Conservation (phyloP, 2,888 invertebrate species). For the Sarcophaga variegata region DNA sequence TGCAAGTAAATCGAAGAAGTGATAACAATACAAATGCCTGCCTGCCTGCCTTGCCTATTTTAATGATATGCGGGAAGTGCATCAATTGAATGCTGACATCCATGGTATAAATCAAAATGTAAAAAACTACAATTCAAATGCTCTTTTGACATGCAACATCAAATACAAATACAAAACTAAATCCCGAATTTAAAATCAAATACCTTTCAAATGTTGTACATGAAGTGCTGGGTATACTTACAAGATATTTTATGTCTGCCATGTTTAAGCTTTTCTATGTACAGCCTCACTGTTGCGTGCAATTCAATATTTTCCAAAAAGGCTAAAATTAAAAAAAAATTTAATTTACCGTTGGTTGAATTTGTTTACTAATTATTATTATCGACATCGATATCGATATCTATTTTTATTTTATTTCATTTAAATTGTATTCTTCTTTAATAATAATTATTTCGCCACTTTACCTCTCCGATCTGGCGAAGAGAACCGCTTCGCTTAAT, state of each 20-base stretch:
- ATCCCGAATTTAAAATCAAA: neutral
- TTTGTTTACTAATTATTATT: neutral
- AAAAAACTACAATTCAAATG: conserved; percentile 5
- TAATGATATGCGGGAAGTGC: conserved; percentile 46
- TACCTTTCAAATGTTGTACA: neutral
- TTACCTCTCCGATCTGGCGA: neutral
- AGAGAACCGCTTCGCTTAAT: conserved; percentile 47
- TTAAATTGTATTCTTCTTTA: neutral
- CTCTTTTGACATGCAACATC: neutral
- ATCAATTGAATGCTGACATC: conserved; percentile 10
- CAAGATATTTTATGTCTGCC: conserved; percentile 72
- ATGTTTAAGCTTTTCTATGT: conserved; percentile 49
- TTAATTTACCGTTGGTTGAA: neutral
- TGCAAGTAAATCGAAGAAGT: neutral
- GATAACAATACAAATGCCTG: conserved; percentile 38
- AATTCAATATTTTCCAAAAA: conserved; percentile 10
- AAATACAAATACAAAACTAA: neutral
- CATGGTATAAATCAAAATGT: conserved; percentile 42
- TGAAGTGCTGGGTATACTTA: conserved; percentile 71
- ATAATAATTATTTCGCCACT: neutral
- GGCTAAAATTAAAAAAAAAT: conserved; percentile 22
- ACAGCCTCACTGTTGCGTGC: conserved; percentile 16
- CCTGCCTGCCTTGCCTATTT: neutral
- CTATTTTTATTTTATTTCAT: neutral
- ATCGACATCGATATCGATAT: too few species aligned